Percentiles rank a stretch among this genome's conserved stretches.
Conservation (phyloP, 2,888 invertebrate genomes). For the Atherix ibis region DNA sequence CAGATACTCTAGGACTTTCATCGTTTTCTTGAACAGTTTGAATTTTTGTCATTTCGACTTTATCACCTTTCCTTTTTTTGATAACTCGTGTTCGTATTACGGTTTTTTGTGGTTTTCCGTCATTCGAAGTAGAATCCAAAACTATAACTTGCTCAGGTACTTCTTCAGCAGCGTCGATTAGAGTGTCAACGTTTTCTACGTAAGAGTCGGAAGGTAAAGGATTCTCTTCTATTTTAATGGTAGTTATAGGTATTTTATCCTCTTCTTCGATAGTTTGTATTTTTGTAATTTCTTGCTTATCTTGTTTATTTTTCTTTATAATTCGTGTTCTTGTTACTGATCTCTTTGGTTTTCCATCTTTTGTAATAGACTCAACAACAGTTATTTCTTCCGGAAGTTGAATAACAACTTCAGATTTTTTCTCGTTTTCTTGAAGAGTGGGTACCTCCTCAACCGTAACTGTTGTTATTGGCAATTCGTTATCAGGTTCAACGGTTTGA, state of each 20-base stretch:
- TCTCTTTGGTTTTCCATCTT: constrained; percentile 23
- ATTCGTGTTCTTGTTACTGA: constrained; percentile 26
- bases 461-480: constrained; percentile 24
- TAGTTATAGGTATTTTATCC: constrained; percentile 23
- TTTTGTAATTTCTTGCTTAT: constrained; percentile 30
- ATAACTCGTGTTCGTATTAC: constrained; percentile 22
- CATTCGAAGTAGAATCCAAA: constrained; percentile 11
- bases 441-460: constrained; percentile 15
- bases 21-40: constrained; percentile 18
- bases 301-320: constrained; percentile 27
- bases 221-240: constrained; percentile 20
- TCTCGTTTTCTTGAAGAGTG: neutral
- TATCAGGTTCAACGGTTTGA: constrained; percentile 27
- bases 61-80: constrained; percentile 24
- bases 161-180: constrained; percentile 15
- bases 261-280: constrained; percentile 26
- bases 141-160: constrained; percentile 13
- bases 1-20: constrained; percentile 8
- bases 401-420: neutral
- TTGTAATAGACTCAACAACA: constrained; percentile 20
- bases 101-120: constrained; percentile 19
- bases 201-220: too few relatives aligned
- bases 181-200: too few relatives aligned
- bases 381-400: constrained; percentile 24
- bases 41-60: constrained; percentile 18